Evolutionary conservation across 2,113 vertebrate species (phyloP), one percentile per base, ranked within the genome.

Genomic region (Otus sunia): DNA sequence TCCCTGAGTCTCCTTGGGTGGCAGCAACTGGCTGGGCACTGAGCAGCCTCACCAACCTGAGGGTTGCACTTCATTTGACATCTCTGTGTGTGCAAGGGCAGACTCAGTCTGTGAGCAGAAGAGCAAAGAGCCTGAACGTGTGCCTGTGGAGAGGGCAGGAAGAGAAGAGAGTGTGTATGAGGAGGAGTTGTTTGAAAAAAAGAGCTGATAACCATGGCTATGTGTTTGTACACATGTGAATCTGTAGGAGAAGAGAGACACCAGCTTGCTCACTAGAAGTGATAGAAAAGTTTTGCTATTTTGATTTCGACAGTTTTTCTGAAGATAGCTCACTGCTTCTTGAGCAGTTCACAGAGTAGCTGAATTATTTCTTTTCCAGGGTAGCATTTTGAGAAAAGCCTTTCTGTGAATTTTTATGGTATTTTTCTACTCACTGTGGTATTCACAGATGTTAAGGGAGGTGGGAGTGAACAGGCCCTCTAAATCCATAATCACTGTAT

Each of bases 361-460:
- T 88, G 83, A 68, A 71, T 71, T 89, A 59, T 74, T 84, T 67
- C n/a, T 94, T 88, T 84, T 80, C 55, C 59, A 86, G 49, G n/a
- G n/a, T 47, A 74, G 37, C 16, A 25, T 39, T 55, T 88, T 43
- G 63, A 76, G 43, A 63, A 93, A 52, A 93, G 20, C 20, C 47
- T 88, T 93, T 81, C 79, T 95, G 81, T 76, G 36, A 93, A 11
- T 68, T 95, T 86, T 82, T 83, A 82, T 39, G 73, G 47, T 66
- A 59, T 88, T 95, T 94, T 96, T 92, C 88, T 90, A 68, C 86
- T 94, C 19, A 8, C 69, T 76, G 66, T 64, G 69, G 69, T 92
- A 89, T 85, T 94, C 83, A 76, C 66, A 97, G 92, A 68, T 77
- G 72, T 72, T 64, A 86, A 83, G 36, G 75, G 75, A 67, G 56